Conservation (phyloP, 2,113 vertebrate genomes). For the Mixornis gularis region DNA sequence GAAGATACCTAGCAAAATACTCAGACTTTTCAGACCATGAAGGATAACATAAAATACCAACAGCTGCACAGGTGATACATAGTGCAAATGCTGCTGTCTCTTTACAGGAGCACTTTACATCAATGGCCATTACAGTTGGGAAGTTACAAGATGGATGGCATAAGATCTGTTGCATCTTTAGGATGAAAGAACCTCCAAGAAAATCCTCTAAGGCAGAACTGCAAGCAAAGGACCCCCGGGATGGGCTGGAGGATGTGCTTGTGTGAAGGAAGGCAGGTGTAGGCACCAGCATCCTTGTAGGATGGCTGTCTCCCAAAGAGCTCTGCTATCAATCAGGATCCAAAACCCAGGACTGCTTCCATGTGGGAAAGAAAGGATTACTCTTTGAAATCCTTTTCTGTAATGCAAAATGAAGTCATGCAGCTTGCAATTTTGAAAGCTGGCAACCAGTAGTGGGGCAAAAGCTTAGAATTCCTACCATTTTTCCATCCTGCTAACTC, state of each 20-base stretch:
- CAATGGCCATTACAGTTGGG: too few species aligned
- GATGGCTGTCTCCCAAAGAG: background rate
- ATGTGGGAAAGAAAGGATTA: background rate
- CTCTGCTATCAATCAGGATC: background rate
- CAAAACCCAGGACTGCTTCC: background rate
- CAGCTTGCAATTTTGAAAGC: background rate
- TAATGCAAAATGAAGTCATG: background rate
- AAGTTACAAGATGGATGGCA: background rate
- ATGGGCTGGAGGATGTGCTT: background rate
- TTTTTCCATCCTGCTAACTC: background rate
- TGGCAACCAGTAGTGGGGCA: background rate
- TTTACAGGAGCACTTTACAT: background rate
- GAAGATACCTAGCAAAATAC: background rate
- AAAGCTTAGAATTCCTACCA: background rate
- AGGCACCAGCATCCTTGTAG: background rate
- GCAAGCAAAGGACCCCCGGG: accelerated
- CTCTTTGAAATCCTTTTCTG: background rate
- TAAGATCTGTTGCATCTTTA: background rate
- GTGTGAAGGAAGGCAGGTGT: background rate
- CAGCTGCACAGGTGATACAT: background rate
- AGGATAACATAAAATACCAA: background rate
- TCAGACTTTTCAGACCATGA: background rate
- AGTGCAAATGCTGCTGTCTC: background rate
- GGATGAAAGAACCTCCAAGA: background rate
- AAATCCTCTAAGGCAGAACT: background rate